Percentiles rank a stretch among this genome's conserved stretches.
phyloP scores from a whole-genome alignment of 2,888 invertebrate species.

The Ochropacha duplaris region DNA sequence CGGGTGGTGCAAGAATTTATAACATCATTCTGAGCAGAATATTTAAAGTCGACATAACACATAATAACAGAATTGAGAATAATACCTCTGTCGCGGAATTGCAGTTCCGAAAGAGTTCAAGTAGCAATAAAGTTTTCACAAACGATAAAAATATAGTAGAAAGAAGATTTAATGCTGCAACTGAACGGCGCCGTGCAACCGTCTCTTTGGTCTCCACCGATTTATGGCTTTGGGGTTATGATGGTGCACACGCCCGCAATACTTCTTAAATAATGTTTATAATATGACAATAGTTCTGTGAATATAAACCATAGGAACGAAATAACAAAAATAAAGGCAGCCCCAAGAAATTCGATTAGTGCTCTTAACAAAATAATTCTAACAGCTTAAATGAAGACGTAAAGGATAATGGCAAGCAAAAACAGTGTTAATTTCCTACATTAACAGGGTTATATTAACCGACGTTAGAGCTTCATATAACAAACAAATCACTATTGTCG shows the following conservation, averaged over 20 bases:
- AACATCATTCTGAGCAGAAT: not conserved
- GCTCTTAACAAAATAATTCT: not conserved
- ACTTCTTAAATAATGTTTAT: slow-evolving; percentile 25
- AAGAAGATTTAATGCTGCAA: slow-evolving; percentile 46
- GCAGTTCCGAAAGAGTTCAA: slow-evolving; percentile 27
- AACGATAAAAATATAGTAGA: slow-evolving; percentile 49
- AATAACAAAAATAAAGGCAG: not conserved
- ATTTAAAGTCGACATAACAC: slow-evolving; percentile 3
- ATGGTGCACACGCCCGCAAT: slow-evolving; percentile 42
- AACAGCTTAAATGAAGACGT: slow-evolving; percentile 59
- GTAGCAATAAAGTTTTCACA: slow-evolving; percentile 47
- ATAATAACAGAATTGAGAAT: slow-evolving; percentile 5
- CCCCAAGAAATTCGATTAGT: not conserved
- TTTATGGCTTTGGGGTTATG: slow-evolving; percentile 54
- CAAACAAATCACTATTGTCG: slow-evolving; percentile 61
- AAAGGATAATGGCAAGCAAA: slow-evolving; percentile 41
- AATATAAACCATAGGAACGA: not conserved
- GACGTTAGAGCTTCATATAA: slow-evolving; percentile 45
- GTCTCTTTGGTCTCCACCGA: slow-evolving; percentile 34
- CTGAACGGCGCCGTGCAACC: slow-evolving; percentile 42
- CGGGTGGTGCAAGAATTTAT: not conserved
- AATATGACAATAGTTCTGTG: slow-evolving; percentile 14
- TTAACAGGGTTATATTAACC: slow-evolving; percentile 62
- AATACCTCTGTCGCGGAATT: slow-evolving; percentile 5
- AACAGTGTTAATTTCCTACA: slow-evolving; percentile 65